Base-by-base conservation (phyloP, 1,140 invertebrate genomes). In the Drosophila nasuta region DNA sequence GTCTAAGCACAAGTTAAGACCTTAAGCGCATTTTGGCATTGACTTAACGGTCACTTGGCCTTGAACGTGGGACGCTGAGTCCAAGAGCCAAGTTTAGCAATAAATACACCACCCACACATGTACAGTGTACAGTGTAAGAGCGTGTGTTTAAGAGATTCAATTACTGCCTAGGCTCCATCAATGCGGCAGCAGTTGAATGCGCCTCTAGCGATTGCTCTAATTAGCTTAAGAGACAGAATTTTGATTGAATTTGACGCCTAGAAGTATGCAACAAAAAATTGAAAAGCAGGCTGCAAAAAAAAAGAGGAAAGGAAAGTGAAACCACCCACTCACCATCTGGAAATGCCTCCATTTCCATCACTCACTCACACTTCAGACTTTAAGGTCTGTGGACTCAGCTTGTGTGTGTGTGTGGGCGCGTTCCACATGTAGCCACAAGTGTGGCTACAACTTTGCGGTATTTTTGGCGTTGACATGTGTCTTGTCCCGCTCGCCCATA, bases 391-490 rank as follows among this genome's bases (percentile, higher is more conserved):
- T n/a, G 63, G 43, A 11, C 17, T 6, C 2, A 0, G 6, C 1
- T 25, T 25, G 11, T 6, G 28, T 15, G 15, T 15, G 15, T 15
- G 15, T 7, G 59, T 49, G 52, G 30, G 69, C 43, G 75, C 49
- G 75, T 54, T 46, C 41, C 49, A 54, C 51, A 54, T 49, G 48
- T 49, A 54, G 49, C 78, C 75, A 58, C 82, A 81, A 74, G 62
- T 74, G 72, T 64, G 76, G 71, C 20, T 70, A 87, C 75, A 86
- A 56, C 87, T 81, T 51, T 74, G 68, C 58, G 76, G 75, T 59
- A 79, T 82, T 65, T 71, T 70, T 81, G 72, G 69, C 73, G 83
- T 82, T 87, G 83, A 88, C 83, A 88, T 82, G 77, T 87, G 83
- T 81, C 78, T 78, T 69, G 20, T 25, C 75, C 60, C 58, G 81